Conservation (phyloP, 1,140 invertebrate genomes). For the Sogatella furcifera region DNA sequence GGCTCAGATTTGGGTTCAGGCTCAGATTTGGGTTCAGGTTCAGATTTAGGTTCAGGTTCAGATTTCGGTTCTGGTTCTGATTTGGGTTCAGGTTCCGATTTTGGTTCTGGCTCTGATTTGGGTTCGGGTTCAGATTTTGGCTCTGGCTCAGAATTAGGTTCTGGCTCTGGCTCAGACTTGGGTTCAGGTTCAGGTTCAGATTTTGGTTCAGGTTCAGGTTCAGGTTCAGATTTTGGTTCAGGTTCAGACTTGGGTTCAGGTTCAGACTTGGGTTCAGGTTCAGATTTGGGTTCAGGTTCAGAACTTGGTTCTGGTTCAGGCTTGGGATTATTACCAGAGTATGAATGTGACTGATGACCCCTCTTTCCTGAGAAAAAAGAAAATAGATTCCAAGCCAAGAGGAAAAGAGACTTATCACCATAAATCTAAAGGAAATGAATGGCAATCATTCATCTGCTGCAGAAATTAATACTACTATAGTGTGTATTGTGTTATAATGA, state of each 20-base stretch:
- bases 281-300: constrained; percentile 32
- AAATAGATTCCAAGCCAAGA: constrained; percentile 10
- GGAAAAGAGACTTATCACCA: constrained; percentile 9
- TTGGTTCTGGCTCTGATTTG: constrained; percentile 37
- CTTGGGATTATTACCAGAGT: constrained; percentile 28
- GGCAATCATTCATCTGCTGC: no score
- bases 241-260: constrained; percentile 30
- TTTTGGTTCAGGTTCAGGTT: constrained; percentile 33
- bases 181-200: constrained; percentile 33
- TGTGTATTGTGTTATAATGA: no score
- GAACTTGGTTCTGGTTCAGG: constrained; percentile 32
- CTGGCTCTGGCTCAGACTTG: constrained; percentile 31
- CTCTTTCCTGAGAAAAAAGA: constrained; percentile 12
- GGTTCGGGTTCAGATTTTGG: constrained; percentile 31
- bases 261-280: constrained; percentile 32
- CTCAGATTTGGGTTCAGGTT: constrained; percentile 33
- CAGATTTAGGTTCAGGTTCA: constrained; percentile 33
- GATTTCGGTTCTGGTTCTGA: constrained; percentile 31
- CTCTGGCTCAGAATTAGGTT: constrained; percentile 26
- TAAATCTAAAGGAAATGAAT: neutral
- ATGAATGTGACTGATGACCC: neutral
- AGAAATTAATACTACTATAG: no score
- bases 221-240: constrained; percentile 34
- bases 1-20: constrained; percentile 33
- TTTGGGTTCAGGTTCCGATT: constrained; percentile 36